Conservation (phyloP, 1,140 invertebrate genomes). For the Tenebrio molitor region DNA sequence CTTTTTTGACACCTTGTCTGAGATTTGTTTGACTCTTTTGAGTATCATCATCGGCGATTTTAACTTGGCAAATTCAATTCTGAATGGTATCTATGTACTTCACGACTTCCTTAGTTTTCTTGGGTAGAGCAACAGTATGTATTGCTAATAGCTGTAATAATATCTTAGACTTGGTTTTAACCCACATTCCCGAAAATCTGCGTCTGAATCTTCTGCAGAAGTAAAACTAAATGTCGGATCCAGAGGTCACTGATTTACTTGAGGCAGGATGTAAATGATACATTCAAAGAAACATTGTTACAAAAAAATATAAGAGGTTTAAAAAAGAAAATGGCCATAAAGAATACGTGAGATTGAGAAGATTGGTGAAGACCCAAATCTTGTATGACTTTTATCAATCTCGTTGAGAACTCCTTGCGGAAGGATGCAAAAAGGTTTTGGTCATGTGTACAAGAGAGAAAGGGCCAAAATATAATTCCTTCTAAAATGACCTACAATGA, state of each 20-base stretch:
- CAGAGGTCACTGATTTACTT: not conserved
- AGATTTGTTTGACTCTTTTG: too few species aligned
- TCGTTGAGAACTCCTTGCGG: not conserved
- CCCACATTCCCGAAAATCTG: too few species aligned
- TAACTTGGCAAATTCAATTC: too few species aligned
- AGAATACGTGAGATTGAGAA: too few species aligned
- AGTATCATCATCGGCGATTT: too few species aligned
- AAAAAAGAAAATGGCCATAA: not conserved
- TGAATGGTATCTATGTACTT: not conserved
- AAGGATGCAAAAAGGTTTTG: not conserved
- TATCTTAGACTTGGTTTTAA: not conserved
- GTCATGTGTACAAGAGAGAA: not conserved
- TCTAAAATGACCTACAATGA: not conserved
- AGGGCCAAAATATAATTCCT: not conserved
- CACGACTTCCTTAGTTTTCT: not conserved
- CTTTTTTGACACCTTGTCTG: too few species aligned
- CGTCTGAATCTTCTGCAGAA: not conserved
- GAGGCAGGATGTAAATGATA: conserved; percentile 6
- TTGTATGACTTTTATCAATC: not conserved
- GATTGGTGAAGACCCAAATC: too few species aligned
- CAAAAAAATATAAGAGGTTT: conserved; percentile 1
- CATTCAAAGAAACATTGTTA: not conserved
- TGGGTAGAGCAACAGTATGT: not conserved
- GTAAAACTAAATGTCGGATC: not conserved
- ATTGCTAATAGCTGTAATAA: not conserved